A percentile compares a stretch with the other conserved stretches of the same genome.
Evolutionary conservation across 2,113 vertebrate genomes (phyloP).

Genomic region (Scopus umbretta): DNA sequence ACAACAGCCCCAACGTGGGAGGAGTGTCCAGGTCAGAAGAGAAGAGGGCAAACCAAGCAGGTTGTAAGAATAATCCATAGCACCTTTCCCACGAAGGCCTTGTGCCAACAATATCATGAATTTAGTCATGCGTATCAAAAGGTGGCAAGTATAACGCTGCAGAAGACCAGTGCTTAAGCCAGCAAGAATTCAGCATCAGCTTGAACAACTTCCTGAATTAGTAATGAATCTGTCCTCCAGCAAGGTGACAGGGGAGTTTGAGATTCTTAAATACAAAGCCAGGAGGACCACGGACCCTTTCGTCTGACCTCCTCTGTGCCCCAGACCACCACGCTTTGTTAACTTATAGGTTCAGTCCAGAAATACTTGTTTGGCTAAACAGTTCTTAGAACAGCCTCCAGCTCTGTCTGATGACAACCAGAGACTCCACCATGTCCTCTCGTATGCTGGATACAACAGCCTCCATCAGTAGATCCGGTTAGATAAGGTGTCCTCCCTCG

Average conservation of each 20-base stretch:
- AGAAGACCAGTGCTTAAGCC: background rate
- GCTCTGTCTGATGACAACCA: background rate
- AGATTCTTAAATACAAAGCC: background rate
- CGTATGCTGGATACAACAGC: background rate
- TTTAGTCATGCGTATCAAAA: background rate
- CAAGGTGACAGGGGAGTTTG: background rate
- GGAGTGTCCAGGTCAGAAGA: background rate
- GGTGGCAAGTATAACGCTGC: background rate
- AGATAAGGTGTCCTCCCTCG: background rate
- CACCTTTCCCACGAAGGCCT: background rate
- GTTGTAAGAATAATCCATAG: background rate
- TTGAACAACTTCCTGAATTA: background rate
- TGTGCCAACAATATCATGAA: background rate
- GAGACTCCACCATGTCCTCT: background rate
- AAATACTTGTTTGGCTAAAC: background rate
- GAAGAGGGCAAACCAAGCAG: background rate
- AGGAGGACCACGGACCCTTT: background rate
- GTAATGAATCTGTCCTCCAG: background rate
- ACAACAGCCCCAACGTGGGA: rapidly evolving
- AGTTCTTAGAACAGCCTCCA: background rate
- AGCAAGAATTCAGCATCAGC: background rate
- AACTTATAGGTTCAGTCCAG: background rate
- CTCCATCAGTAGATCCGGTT: background rate
- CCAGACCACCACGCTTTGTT: background rate
- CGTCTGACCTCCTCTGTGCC: background rate